These are phyloP conservation scores for Drosophila quadrilineata DNA, from an alignment of 1,140 invertebrate species.

Conservation along the genomic window DNA sequence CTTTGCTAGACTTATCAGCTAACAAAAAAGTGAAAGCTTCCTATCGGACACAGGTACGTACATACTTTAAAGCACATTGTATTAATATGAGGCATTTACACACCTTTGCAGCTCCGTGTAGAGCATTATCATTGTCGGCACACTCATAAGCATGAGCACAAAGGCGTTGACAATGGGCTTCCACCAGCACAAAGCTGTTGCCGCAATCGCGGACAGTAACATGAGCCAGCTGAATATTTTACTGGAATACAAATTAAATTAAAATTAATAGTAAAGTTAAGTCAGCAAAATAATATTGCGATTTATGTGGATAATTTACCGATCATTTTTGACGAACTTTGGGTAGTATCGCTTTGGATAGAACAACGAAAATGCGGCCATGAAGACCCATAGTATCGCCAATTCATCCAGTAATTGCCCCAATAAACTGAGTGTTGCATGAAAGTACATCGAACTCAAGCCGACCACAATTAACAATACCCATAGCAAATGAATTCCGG, in stretches of 20 bases:
- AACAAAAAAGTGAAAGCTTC: slow-evolving; percentile 4
- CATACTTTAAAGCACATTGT: neutral
- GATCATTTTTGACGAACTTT: slow-evolving; percentile 85
- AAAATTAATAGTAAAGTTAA: neutral
- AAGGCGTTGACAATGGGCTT: slow-evolving; percentile 90
- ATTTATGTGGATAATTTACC: slow-evolving; percentile 82
- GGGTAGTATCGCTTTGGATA: slow-evolving; percentile 87
- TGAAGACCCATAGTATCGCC: slow-evolving; percentile 90
- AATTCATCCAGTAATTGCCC: slow-evolving; percentile 91
- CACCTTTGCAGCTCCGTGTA: slow-evolving; percentile 86
- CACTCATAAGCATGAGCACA: slow-evolving; percentile 88
- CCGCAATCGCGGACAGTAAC: slow-evolving; percentile 84
- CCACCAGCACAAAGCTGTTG: slow-evolving; percentile 86
- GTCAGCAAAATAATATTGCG: neutral
- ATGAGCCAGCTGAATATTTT: slow-evolving; percentile 83
- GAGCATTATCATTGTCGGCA: slow-evolving; percentile 87
- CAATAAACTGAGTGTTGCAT: slow-evolving; percentile 90
- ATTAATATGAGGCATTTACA: slow-evolving; percentile 27
- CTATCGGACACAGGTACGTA: too few relatives aligned
- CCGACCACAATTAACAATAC: slow-evolving; percentile 89
- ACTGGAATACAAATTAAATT: slow-evolving; percentile 66
- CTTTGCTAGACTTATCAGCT: slow-evolving; percentile 30
- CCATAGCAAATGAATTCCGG: slow-evolving; percentile 90
- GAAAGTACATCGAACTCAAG: slow-evolving; percentile 91
- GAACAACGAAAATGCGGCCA: slow-evolving; percentile 89